Evolutionary conservation across 2,113 vertebrate species (phyloP), one percentile per base, ranked within the genome.

Genomic region (Phylloscopus trochilus): DNA sequence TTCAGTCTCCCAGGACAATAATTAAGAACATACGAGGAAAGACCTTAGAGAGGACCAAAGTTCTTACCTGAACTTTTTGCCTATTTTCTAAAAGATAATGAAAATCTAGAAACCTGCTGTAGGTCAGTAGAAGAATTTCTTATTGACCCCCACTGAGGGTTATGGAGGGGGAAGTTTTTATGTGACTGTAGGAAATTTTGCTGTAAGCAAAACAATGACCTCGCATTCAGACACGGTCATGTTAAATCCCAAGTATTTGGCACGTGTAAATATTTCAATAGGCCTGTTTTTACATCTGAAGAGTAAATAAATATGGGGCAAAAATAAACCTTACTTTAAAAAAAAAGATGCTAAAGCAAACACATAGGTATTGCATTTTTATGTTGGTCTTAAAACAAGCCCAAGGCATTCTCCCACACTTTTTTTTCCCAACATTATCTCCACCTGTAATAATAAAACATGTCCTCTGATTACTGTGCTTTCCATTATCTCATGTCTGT

Each of bases 391-490:
- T 96, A 95, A 97, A 98, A 97, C 90, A 92, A 98, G 92, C 97
- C 98, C 96, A 87, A 76, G 98, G 98, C 98, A 86, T 96, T 98
- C 98, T 98, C 98, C 98, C 98, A 98, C 98, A 96, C 93, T 97
- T 98, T 98, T 98, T 92, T 80, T 9, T 2, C 31, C 72, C 97
- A 95, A 97, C 97, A 98, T 98, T 98, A 98, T 98, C 97, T 83
- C 97, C 98, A 99, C 99, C 98, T 99, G 98, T 98, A 98, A 99
- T 98, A 99, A 99, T 98, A 98, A 98, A 97, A 98, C 97, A 95
- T 98, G 96, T 98, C 97, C 98, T 98, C 97, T 98, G 98, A 98
- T 99, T 98, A 97, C 88, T 97, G 97, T 78, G 95, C 97, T 97
- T 95, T 97, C 90, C 97, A 98, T 98, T 98, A 98, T 98, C 98